Evolutionary conservation across 2,113 vertebrate genomes (phyloP).

Genomic region (Pontoporia blainvillei): DNA sequence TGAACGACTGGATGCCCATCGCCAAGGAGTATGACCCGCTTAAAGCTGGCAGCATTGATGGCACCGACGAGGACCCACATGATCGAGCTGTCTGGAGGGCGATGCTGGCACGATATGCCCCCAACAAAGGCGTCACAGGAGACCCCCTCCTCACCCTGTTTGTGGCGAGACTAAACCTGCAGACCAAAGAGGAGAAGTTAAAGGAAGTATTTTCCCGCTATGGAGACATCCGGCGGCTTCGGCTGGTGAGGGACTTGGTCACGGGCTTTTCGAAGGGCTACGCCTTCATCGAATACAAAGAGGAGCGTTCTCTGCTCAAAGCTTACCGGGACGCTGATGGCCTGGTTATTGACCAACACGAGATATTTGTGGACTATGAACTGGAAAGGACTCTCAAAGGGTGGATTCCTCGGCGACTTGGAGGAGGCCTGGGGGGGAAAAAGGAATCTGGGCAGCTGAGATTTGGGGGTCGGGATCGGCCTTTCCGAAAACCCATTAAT

Average conservation of each 20-base stretch:
- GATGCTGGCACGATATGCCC: constrained; percentile 89
- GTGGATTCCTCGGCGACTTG: constrained; percentile 93
- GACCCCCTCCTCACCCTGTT: constrained; percentile 94
- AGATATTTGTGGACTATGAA: constrained; percentile 95
- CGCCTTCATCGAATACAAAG: constrained; percentile 93
- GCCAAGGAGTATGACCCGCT: constrained; percentile 93
- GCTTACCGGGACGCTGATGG: constrained; percentile 93
- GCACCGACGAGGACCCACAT: constrained; percentile 95
- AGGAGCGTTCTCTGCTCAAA: constrained; percentile 88
- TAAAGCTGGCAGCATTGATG: constrained; percentile 97
- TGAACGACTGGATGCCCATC: constrained; percentile 93
- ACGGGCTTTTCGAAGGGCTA: constrained; percentile 96
- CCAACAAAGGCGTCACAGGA: constrained; percentile 91
- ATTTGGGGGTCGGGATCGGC: constrained; percentile 95
- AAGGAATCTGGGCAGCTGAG: constrained; percentile 96
- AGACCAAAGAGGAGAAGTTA: constrained; percentile 92
- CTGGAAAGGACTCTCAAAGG: constrained; percentile 92
- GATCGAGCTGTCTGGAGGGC: constrained; percentile 94
- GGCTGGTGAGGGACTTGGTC: constrained; percentile 93
- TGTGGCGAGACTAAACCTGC: constrained; percentile 90
- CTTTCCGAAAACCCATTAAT: constrained; percentile 94
- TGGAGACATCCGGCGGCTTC: constrained; percentile 89
- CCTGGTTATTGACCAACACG: constrained; percentile 92
- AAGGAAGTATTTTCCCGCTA: constrained; percentile 92
- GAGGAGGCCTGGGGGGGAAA: constrained; percentile 94